Evolutionary conservation across 1,140 invertebrate genomes (phyloP).

Genomic region (Ephestia elutella): DNA sequence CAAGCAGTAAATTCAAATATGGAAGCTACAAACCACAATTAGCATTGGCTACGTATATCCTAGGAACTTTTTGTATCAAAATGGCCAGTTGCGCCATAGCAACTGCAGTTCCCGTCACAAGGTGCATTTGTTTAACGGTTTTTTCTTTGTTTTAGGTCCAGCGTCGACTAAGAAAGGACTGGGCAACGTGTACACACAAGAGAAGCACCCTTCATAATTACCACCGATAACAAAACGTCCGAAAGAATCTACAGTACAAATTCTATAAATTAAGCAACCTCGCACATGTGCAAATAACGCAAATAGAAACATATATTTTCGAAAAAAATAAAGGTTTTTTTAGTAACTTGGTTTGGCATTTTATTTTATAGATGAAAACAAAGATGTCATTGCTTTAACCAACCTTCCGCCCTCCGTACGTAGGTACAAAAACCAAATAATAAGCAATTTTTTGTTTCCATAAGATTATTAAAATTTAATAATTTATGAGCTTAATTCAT

Average conservation of each 20-base stretch:
- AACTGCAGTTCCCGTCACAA: not conserved
- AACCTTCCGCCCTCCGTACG: too few species aligned
- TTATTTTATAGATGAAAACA: too few species aligned
- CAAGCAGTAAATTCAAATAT: conserved; percentile 60
- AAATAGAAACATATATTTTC: conserved; percentile 42
- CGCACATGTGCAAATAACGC: conserved; percentile 30
- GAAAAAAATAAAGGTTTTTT: conserved; percentile 25
- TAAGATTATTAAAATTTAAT: not conserved
- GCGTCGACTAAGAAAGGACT: conserved; percentile 41
- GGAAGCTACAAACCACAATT: conserved; percentile 62
- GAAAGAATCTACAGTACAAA: conserved; percentile 26
- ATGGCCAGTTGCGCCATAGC: conserved; percentile 7
- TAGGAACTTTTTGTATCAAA: conserved; percentile 38
- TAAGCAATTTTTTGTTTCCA: too few species aligned
- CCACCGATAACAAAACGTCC: conserved; percentile 26
- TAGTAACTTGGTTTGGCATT: conserved; percentile 13
- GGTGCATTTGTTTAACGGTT: conserved; percentile 11
- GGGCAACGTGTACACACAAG: conserved; percentile 66
- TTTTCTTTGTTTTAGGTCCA: conserved; percentile 43
- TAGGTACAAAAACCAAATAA: too few species aligned
- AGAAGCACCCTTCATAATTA: conserved; percentile 48
- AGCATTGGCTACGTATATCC: conserved; percentile 41
- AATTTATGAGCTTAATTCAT: not conserved
- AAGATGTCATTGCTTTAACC: too few species aligned
- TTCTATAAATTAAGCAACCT: conserved; percentile 41